phyloP scores from a whole-genome alignment of 2,797 vertebrate genomes.

The Oreonectes daqikongensis region DNA sequence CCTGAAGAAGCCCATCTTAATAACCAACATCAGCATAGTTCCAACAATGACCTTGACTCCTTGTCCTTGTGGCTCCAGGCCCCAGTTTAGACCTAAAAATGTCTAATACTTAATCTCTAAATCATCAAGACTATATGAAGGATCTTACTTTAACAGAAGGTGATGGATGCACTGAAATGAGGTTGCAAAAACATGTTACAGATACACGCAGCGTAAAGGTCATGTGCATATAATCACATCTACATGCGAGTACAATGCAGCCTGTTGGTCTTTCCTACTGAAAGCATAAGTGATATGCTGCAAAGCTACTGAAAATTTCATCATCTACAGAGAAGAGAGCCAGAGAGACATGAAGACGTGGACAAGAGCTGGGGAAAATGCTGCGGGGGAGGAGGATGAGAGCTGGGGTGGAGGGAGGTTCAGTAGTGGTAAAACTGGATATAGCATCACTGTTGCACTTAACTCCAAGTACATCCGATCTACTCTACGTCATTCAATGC shows the following conservation, averaged over 20 bases:
- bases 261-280: constrained; percentile 20
- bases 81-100: neutral
- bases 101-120: neutral
- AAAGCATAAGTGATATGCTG: constrained; percentile 56
- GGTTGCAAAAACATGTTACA: neutral
- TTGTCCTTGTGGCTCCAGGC: neutral
- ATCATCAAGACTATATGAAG: neutral
- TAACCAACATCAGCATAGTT: neutral
- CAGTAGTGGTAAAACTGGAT: constrained; percentile 32
- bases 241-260: constrained; percentile 12
- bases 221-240: neutral
- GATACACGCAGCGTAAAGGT: neutral
- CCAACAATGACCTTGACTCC: neutral
- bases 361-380: constrained; percentile 36
- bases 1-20: neutral
- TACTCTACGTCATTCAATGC: constrained; percentile 34
- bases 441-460: constrained; percentile 44
- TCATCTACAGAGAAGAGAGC: constrained; percentile 44
- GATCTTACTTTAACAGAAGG: neutral
- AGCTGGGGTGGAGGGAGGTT: neutral
- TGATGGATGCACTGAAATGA: neutral
- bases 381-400: constrained; percentile 33
- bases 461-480: constrained; percentile 41
- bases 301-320: constrained; percentile 64
- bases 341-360: constrained; percentile 43